Evolutionary conservation across 2,797 vertebrate species (phyloP).

Genomic region (Malurus leucopterus): DNA sequence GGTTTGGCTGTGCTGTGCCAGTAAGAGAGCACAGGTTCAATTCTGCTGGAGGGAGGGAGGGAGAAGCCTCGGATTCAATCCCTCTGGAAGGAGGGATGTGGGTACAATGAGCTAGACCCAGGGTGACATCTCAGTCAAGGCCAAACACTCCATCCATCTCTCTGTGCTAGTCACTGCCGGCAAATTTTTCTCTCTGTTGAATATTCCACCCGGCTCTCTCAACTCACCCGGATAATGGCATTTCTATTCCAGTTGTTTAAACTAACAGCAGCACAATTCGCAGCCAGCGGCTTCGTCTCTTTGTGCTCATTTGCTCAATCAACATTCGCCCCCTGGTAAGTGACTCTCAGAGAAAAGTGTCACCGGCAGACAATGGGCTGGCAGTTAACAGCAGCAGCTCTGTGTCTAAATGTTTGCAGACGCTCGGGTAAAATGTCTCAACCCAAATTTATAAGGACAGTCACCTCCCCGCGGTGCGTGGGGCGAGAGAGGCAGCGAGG

Average conservation of each 20-base stretch:
- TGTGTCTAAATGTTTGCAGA: slow-evolving; percentile 75
- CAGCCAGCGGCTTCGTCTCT: slow-evolving; percentile 38
- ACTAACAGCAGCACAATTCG: slow-evolving; percentile 68
- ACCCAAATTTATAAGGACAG: slow-evolving; percentile 67
- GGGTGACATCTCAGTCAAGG: slow-evolving; percentile 1
- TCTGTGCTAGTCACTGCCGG: not conserved
- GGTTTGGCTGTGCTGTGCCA: not conserved
- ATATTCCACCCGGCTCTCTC: slow-evolving; percentile 17
- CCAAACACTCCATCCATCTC: not conserved
- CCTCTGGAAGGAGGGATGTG: not conserved
- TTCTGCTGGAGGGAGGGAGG: not conserved
- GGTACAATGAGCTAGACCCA: not conserved
- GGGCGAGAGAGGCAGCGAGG: slow-evolving; percentile 7
- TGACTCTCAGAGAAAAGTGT: slow-evolving; percentile 68
- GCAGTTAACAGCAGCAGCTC: slow-evolving; percentile 64
- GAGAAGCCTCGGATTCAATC: not conserved
- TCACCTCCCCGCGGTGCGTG: not conserved
- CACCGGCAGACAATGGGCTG: slow-evolving; percentile 72
- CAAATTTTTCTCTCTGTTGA: slow-evolving; percentile 7
- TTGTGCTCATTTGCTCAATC: slow-evolving; percentile 58
- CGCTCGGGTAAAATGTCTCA: slow-evolving; percentile 64
- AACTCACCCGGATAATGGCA: slow-evolving; percentile 45
- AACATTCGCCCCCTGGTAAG: slow-evolving; percentile 54
- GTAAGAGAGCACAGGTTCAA: not conserved
- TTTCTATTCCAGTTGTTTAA: slow-evolving; percentile 74